Conservation (phyloP, 2,797 vertebrate genomes). For the Acanthurus lineatus region DNA sequence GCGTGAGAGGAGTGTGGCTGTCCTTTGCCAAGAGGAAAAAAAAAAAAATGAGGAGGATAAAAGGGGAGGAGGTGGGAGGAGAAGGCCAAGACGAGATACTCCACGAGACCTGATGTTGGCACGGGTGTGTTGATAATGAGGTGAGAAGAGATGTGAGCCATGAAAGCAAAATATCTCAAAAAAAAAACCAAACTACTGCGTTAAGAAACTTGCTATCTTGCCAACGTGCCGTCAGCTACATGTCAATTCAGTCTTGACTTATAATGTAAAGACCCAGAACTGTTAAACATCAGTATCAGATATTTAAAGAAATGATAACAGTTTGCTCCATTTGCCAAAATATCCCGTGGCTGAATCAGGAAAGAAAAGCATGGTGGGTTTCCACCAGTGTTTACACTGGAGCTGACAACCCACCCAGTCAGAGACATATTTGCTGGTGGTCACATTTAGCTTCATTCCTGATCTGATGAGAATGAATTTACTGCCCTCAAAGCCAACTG, state of each 20-base stretch:
- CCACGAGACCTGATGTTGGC: slow-evolving; percentile 4
- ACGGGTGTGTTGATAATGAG: neutral
- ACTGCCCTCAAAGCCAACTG: slow-evolving; percentile 13
- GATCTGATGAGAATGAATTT: slow-evolving; percentile 31
- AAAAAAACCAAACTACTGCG: neutral
- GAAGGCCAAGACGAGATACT: slow-evolving; percentile 5
- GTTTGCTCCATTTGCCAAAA: neutral
- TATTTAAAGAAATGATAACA: neutral
- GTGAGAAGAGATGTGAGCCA: neutral
- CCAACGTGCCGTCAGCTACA: neutral
- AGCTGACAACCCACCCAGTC: slow-evolving; percentile 3
- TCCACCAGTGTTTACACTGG: neutral
- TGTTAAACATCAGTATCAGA: neutral
- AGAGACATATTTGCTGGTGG: neutral
- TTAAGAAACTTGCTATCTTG: neutral
- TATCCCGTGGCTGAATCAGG: neutral
- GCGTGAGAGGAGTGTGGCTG: slow-evolving; percentile 69
- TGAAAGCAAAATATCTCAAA: neutral
- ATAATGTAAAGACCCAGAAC: neutral
- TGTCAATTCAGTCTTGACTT: neutral
- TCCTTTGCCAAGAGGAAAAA: slow-evolving; percentile 50
- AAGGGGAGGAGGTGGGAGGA: slow-evolving; percentile 7
- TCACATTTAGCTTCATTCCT: slow-evolving; percentile 23
- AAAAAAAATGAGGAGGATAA: slow-evolving; percentile 13
- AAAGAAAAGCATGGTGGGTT: neutral